Percentiles rank a stretch among this genome's conserved stretches.
These are phyloP conservation scores for Netelia fuscicornis DNA, from an alignment of 2,888 invertebrate genomes.

Conservation along the genomic window DNA sequence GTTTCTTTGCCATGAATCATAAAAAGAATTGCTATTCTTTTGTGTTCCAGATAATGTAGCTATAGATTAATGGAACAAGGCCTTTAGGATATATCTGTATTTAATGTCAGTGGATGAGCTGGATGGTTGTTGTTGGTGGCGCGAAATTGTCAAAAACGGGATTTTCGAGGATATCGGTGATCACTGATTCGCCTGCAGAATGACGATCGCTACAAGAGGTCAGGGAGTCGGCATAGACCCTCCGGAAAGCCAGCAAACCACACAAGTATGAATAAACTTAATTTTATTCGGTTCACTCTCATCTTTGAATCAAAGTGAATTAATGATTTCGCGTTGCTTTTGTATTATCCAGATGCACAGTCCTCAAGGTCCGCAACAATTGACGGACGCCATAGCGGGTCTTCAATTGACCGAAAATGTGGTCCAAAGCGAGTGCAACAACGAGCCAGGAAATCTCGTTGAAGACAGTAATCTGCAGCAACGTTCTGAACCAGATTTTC, in stretches of 20 bases:
- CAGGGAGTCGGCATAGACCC: constrained; percentile 87
- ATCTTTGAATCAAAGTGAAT: not conserved
- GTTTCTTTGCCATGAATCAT: not conserved
- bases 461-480: constrained; percentile 83
- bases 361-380: constrained; percentile 82
- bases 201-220: constrained; percentile 89
- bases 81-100: constrained; percentile 83
- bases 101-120: constrained; percentile 84
- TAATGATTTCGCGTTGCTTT: constrained; percentile 5
- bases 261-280: constrained; percentile 76
- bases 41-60: constrained; percentile 84
- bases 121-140: constrained; percentile 81
- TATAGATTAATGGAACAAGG: constrained; percentile 82
- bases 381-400: constrained; percentile 82
- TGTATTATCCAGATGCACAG: constrained; percentile 79
- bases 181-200: constrained; percentile 80
- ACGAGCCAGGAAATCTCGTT: constrained; percentile 76
- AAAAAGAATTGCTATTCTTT: constrained; percentile 40
- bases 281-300: not conserved
- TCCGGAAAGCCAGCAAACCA: constrained; percentile 85
- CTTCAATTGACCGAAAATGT: constrained; percentile 82
- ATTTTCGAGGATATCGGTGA: constrained; percentile 75
- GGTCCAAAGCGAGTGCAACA: constrained; percentile 80
- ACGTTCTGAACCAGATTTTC: constrained; percentile 90
- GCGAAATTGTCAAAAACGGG: constrained; percentile 79